Evolutionary conservation across 2,888 invertebrate species (phyloP).

Genomic region (Anthrax anthrax): DNA sequence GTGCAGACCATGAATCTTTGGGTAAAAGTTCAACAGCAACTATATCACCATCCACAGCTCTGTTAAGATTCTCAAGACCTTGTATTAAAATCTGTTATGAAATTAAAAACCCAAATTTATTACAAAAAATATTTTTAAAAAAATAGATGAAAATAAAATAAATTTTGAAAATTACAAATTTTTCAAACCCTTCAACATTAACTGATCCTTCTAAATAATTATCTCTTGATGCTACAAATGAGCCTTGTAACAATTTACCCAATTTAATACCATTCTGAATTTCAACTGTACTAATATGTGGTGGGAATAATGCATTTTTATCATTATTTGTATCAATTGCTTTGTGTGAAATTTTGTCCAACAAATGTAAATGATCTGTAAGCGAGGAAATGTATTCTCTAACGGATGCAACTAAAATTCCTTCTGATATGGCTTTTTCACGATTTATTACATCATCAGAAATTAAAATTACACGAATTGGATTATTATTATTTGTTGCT

Average conservation of each 20-base stretch:
- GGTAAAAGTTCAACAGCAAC: conserved; percentile 85
- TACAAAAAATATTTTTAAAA: conserved; percentile 3
- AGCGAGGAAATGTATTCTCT: conserved; percentile 61
- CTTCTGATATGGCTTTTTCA: conserved; percentile 52
- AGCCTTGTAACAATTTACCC: conserved; percentile 64
- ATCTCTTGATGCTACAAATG: conserved; percentile 74
- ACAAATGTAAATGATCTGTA: conserved; percentile 47
- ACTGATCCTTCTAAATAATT: conserved; percentile 89
- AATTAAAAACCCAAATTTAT: conserved; percentile 6
- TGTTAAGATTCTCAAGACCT: conserved; percentile 73
- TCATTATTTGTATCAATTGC: conserved; percentile 43
- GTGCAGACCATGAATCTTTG: conserved; percentile 78
- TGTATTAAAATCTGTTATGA: conserved; percentile 58
- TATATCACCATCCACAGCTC: conserved; percentile 87
- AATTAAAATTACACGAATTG: conserved; percentile 55
- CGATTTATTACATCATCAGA: conserved; percentile 75
- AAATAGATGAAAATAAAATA: conserved; percentile 9
- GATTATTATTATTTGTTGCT: conserved; percentile 15
- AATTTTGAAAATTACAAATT: conserved; percentile 45
- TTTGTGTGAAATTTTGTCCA: conserved; percentile 67
- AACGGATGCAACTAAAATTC: conserved; percentile 51
- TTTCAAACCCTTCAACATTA: conserved; percentile 62
- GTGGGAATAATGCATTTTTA: conserved; percentile 61
- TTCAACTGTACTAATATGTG: conserved; percentile 64
- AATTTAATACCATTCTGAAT: conserved; percentile 67